Conservation (phyloP, 2,113 vertebrate genomes). For the Cyrtonyx montezumae region DNA sequence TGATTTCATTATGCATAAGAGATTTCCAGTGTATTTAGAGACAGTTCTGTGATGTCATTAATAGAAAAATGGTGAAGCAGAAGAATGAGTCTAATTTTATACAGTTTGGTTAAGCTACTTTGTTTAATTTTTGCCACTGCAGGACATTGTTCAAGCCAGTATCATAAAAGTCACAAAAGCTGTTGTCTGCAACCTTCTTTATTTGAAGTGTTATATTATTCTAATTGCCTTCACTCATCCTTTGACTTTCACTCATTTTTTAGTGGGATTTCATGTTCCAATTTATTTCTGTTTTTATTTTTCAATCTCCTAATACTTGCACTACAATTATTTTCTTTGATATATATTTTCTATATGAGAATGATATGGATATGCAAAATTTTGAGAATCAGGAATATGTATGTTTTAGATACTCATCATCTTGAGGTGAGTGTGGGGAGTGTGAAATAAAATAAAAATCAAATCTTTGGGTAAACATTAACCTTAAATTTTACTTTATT, state of each 20-base stretch:
- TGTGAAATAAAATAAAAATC: too few relatives aligned
- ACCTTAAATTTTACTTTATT: not conserved
- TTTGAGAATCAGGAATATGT: accelerated
- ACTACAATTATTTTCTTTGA: not conserved
- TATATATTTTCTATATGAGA: not conserved
- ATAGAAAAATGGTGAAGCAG: not conserved
- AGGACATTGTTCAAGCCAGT: not conserved
- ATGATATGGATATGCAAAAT: not conserved
- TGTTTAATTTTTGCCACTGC: not conserved
- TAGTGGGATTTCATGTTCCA: not conserved
- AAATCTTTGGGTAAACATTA: not conserved
- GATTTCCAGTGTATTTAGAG: not conserved
- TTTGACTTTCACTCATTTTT: not conserved
- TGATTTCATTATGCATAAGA: not conserved
- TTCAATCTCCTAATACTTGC: not conserved
- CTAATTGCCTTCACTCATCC: not conserved
- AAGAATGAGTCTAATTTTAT: not conserved
- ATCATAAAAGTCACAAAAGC: not conserved
- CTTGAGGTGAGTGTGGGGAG: not conserved
- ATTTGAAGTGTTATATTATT: not conserved
- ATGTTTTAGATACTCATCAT: not conserved
- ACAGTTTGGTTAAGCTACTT: not conserved
- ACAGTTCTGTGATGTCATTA: not conserved
- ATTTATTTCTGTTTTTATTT: not conserved
- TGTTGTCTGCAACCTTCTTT: not conserved